Base-by-base conservation (phyloP, 1,140 invertebrate genomes). In the Drosophila repleta region DNA sequence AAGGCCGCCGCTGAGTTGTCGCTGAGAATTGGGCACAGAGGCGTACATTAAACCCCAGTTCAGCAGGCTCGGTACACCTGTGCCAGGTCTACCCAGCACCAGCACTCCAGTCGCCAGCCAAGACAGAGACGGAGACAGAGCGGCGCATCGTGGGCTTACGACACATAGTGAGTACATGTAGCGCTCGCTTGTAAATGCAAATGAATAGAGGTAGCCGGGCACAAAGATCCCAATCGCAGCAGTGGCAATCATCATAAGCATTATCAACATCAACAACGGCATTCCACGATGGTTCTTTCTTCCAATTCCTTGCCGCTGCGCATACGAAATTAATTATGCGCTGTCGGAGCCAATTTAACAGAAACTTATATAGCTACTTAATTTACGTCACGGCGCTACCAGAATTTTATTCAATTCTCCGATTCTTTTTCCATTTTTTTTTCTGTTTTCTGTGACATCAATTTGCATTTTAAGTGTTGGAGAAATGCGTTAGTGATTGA, bases 311-410 rank as follows among this genome's bases (percentile, higher is more conserved):
- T 60, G 37, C 49, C 65, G 75, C 83, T 64, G 74, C 64, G 83
- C 83, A 87, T 87, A 87, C 83, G 65, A 73, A 87, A 87, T 87
- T 87, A 88, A 87, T 87, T 88, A 85, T 85, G 82, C 76, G 71
- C 75, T 87, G 83, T 83, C 83, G 71, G 49, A 79, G 83, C 61
- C 83, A 87, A 83, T 87, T 87, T 82, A 79, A 76, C 83, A 87
- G 68, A 87, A 88, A 88, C 78, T 87, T 85, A 87, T 87, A 82
- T 83, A 83, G 84, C 83, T 83, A 83, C 83, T 87, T 89, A 87
- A 87, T 87, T 87, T 87, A 87, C 82, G 79, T 88, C 72, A 83
- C 83, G 82, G 83, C 82, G 82, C 82, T 87, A 79, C 79, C 79
- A 87, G 79, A 88, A 83, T 49, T 62, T 66, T 73, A 64, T 67